A percentile compares a stretch with the other conserved stretches of the same genome.
Evolutionary conservation across 2,888 invertebrate species (phyloP).

Genomic region (Ypsolopha scabrella): DNA sequence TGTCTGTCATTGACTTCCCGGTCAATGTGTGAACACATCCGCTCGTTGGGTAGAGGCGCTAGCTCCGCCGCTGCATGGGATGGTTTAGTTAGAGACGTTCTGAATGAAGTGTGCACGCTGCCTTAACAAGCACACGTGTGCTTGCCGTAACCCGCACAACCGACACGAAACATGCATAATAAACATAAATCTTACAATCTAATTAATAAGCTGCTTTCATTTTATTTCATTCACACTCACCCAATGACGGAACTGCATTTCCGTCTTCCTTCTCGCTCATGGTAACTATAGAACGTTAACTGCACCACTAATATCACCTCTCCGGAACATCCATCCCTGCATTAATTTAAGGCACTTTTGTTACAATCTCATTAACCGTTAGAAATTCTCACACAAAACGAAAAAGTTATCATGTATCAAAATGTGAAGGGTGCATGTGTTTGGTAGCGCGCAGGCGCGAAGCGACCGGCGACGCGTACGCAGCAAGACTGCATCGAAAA

Average conservation of each 20-base stretch:
- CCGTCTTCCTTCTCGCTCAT: slow-evolving; percentile 67
- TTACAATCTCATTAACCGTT: slow-evolving; percentile 35
- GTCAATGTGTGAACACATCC: slow-evolving; percentile 46
- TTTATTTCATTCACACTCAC: slow-evolving; percentile 30
- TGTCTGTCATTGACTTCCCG: slow-evolving; percentile 51
- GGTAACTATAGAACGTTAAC: slow-evolving; percentile 46
- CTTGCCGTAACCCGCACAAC: neutral
- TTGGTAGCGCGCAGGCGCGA: slow-evolving; percentile 35
- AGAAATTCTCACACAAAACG: slow-evolving; percentile 20
- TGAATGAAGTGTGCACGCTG: no score
- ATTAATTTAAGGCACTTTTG: slow-evolving; percentile 40
- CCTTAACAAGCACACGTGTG: slow-evolving; percentile 17
- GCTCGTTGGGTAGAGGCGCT: slow-evolving; percentile 22
- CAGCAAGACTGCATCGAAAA: slow-evolving; percentile 65
- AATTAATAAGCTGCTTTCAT: slow-evolving; percentile 4
- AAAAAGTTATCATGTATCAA: slow-evolving; percentile 44
- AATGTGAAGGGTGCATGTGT: slow-evolving; percentile 44
- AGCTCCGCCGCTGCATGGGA: neutral
- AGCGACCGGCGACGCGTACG: slow-evolving; percentile 61
- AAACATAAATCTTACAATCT: neutral
- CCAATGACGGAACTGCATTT: slow-evolving; percentile 67
- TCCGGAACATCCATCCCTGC: slow-evolving; percentile 49
- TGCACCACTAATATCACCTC: slow-evolving; percentile 62
- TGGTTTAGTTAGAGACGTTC: no score
- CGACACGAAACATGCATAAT: neutral